phyloP scores from a whole-genome alignment of 2,797 vertebrate species.

The Nyctibius grandis region DNA sequence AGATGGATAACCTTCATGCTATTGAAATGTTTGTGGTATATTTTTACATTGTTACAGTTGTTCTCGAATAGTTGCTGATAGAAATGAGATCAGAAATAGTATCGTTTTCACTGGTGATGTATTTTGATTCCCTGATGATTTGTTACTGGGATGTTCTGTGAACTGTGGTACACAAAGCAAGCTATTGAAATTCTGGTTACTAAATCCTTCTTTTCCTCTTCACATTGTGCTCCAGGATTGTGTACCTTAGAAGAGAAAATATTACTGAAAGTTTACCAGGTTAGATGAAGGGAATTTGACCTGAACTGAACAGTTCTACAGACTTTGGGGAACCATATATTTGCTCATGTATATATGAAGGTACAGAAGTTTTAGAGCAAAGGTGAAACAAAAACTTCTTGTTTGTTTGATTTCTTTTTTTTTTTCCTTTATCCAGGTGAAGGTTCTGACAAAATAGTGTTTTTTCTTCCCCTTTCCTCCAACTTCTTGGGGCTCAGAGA shows the following conservation, averaged over 20 bases:
- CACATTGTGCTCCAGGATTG: background rate
- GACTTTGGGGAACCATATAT: background rate
- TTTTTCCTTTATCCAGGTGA: background rate
- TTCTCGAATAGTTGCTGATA: background rate
- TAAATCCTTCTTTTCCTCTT: background rate
- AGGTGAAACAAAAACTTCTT: background rate
- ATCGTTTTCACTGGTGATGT: background rate
- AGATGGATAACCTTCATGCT: background rate
- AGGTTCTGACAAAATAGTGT: background rate
- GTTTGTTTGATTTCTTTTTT: background rate
- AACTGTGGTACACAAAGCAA: background rate
- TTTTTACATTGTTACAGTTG: background rate
- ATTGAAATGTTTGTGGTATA: background rate
- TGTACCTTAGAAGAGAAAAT: background rate
- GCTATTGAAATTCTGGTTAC: background rate
- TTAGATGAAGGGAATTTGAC: background rate
- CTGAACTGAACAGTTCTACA: background rate
- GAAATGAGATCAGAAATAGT: background rate
- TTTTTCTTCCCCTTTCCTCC: background rate
- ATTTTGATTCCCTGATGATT: background rate
- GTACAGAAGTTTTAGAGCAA: background rate
- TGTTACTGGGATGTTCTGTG: background rate
- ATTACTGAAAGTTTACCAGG: background rate
- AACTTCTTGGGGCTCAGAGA: background rate
- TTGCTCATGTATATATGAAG: background rate